Base-by-base conservation (phyloP, 2,888 invertebrate genomes). In the Pterostichus madidus region DNA sequence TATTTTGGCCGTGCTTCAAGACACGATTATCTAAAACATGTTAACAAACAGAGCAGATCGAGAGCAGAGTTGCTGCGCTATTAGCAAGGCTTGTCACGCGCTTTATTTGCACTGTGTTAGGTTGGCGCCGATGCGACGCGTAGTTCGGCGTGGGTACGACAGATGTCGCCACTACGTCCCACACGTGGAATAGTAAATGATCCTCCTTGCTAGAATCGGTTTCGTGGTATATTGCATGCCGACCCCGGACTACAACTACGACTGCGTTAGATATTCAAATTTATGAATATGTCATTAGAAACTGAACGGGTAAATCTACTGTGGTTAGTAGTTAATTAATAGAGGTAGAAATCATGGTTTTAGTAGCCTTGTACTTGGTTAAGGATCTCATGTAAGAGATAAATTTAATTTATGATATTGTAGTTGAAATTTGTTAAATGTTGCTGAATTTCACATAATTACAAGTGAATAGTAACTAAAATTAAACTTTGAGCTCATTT, bases 221-320 rank as follows among this genome's bases (percentile, higher is more conserved):
- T 13, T 7, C 6, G 31, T 59, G 31, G 59, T 11, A 59, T 59
- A 59, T 59, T 59, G 59, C 59, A 31, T 59, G 31, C 7, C 17
- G 59, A 17, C 59, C 59, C 4, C 8, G 31, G 3, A 10, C 13
- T n/a, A 59, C 44, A 31, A 24, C 24, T 24, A 59, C 44, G 46
- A 24, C 24, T 24, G 39, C 44, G 46, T 79, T 79, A 61, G 61
- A 79, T 61, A 79, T 79, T 61, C 56, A 77, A 39, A 77, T 77
- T 59, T 79, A 79, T 79, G 31, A 61, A 79, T 79, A 61, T 79
- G 46, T 46, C 61, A 79, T 79, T 79, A 79, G 46, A 24, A 64
- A 17, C 17, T 59, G 61, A 79, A 79, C 61, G 61, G 64, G 32
- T 64, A 64, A 64, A 35, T 64, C 56, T 59, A 24, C 78, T 79